Percentiles rank a stretch among this genome's conserved stretches.
Evolutionary conservation across 2,797 vertebrate genomes (phyloP).

Genomic region (Chelon auratus): DNA sequence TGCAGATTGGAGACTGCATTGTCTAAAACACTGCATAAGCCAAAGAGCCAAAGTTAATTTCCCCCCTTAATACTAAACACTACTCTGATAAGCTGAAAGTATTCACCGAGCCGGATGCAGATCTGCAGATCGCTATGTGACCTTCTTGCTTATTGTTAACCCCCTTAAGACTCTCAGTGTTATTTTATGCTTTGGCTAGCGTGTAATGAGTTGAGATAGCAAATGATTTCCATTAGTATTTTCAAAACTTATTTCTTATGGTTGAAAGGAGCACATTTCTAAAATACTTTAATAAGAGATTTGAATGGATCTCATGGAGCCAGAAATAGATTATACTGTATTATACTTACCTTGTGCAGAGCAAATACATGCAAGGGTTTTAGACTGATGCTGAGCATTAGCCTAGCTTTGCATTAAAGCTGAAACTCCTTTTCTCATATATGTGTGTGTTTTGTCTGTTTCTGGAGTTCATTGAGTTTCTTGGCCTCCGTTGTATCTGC

Average conservation of each 20-base stretch:
- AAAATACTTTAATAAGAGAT: not conserved
- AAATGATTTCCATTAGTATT: not conserved
- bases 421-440: too few species aligned
- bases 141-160: slow-evolving; percentile 19
- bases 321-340: too few species aligned
- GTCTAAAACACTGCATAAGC: slow-evolving; percentile 23
- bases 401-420: not conserved
- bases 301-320: not conserved
- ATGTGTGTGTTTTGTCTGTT: not conserved
- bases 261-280: not conserved
- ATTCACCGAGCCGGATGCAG: slow-evolving; percentile 12
- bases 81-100: slow-evolving; percentile 3
- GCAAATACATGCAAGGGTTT: not conserved
- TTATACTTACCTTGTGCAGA: not conserved
- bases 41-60: slow-evolving; percentile 30
- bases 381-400: not conserved
- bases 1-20: slow-evolving; percentile 8
- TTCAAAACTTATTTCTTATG: not conserved
- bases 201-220: slow-evolving; percentile 1
- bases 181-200: not conserved
- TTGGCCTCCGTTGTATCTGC: not conserved
- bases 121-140: slow-evolving; percentile 24
- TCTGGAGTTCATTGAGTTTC: not conserved
- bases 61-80: slow-evolving; percentile 20
- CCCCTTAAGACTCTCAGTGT: slow-evolving; percentile 7